Conservation (phyloP, 2,797 vertebrate species). For the Rhinichthys osculus region DNA sequence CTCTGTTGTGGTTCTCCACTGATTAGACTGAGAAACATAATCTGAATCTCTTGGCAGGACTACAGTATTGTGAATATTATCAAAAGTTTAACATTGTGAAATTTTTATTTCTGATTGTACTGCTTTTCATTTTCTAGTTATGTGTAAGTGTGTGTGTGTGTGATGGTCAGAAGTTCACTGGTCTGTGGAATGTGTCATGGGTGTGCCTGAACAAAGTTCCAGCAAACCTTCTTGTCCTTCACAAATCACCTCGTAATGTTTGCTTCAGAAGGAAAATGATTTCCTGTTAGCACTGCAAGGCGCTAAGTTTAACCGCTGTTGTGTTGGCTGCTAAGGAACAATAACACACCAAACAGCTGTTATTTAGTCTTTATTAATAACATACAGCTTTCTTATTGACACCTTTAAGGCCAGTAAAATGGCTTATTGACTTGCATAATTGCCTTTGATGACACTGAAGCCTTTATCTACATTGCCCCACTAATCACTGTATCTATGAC, state of each 20-base stretch:
- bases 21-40: neutral
- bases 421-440: neutral
- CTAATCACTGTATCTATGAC: conserved; percentile 34
- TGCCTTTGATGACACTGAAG: neutral
- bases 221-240: neutral
- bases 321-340: conserved; percentile 6
- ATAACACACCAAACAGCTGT: neutral
- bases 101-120: neutral
- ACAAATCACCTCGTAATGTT: conserved; percentile 5
- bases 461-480: conserved; percentile 18
- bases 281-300: neutral
- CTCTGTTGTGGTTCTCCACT: neutral
- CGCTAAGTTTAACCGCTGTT: neutral
- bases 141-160: neutral
- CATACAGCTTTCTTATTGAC: neutral
- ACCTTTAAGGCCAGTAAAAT: neutral
- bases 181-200: conserved; percentile 20
- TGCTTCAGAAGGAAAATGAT: neutral
- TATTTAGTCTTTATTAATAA: neutral
- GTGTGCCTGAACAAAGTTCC: conserved; percentile 51
- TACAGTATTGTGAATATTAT: neutral
- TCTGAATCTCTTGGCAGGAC: neutral
- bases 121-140: neutral
- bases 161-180: conserved; percentile 21
- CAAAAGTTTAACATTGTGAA: neutral